Percentiles rank a stretch among this genome's conserved stretches.
These are phyloP conservation scores for Gambelia wislizenii DNA, from an alignment of 2,797 vertebrate genomes.

Conservation along the genomic window DNA sequence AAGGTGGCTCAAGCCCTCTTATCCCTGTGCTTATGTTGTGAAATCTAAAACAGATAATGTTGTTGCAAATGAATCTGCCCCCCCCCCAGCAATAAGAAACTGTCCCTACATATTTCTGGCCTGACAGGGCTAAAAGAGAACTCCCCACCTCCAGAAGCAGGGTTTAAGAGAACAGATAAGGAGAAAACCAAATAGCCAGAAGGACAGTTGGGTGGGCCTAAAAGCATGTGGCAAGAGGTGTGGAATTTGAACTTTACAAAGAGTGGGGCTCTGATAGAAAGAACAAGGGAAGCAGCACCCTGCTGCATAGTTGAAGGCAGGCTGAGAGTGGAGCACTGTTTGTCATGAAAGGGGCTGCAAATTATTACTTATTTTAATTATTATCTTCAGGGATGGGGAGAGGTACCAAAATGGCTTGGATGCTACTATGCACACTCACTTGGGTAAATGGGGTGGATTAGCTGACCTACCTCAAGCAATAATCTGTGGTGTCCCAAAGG, in stretches of 20 bases:
- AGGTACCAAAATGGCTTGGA: too few species aligned
- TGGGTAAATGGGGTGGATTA: background rate
- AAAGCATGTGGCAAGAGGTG: background rate
- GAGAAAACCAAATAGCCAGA: background rate
- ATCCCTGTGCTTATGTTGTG: background rate
- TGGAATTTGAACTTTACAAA: background rate
- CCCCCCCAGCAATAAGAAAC: background rate
- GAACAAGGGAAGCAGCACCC: too few species aligned
- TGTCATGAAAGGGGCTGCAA: too few species aligned
- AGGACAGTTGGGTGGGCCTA: background rate
- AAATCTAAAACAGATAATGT: background rate
- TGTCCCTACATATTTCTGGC: background rate
- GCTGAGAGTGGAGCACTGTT: too few species aligned
- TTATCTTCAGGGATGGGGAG: background rate
- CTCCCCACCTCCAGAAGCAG: background rate
- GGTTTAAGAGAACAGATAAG: background rate
- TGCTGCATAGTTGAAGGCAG: too few species aligned
- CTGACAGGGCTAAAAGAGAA: background rate
- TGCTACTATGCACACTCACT: background rate
- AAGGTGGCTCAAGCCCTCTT: background rate
- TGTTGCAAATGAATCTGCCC: background rate
- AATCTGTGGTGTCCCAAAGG: too few species aligned
- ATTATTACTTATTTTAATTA: too few species aligned
- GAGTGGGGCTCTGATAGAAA: too few species aligned
- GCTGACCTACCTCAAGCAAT: background rate